Conservation (phyloP, 2,888 invertebrate species). For the Agrypnus murinus region DNA sequence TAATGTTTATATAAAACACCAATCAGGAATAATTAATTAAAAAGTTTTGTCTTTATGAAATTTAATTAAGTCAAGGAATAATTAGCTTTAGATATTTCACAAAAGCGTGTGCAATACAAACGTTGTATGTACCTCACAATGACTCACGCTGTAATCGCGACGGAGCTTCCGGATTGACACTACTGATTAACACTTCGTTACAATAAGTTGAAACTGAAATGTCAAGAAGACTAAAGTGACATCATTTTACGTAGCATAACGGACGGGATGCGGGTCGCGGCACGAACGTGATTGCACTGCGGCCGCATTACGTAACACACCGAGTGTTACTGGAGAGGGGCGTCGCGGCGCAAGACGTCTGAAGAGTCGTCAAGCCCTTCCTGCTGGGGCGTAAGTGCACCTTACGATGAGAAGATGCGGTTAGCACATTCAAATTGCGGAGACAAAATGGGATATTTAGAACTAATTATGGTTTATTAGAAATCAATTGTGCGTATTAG, state of each 20-base stretch:
- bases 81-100: no score
- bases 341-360: conserved; percentile 58
- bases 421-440: conserved; percentile 25
- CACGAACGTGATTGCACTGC: conserved; percentile 56
- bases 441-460: conserved; percentile 5
- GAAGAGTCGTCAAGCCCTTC: conserved; percentile 43
- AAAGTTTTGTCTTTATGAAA: no score
- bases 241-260: conserved; percentile 31
- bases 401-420: conserved; percentile 15
- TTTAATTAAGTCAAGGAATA: no score
- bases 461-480: background rate
- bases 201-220: conserved; percentile 21
- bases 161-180: conserved; percentile 15
- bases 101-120: no score
- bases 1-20: no score
- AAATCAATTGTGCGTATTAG: conserved; percentile 5
- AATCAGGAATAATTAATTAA: no score
- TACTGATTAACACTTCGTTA: conserved; percentile 20
- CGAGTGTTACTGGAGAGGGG: conserved; percentile 57
- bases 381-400: conserved; percentile 22
- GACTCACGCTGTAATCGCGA: no score
- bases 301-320: conserved; percentile 63
- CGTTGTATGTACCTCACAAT: no score
- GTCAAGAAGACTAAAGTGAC: conserved; percentile 42
- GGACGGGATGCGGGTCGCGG: conserved; percentile 48